phyloP scores from a whole-genome alignment of 2,888 invertebrate species.

The Drosophila anomelani region DNA sequence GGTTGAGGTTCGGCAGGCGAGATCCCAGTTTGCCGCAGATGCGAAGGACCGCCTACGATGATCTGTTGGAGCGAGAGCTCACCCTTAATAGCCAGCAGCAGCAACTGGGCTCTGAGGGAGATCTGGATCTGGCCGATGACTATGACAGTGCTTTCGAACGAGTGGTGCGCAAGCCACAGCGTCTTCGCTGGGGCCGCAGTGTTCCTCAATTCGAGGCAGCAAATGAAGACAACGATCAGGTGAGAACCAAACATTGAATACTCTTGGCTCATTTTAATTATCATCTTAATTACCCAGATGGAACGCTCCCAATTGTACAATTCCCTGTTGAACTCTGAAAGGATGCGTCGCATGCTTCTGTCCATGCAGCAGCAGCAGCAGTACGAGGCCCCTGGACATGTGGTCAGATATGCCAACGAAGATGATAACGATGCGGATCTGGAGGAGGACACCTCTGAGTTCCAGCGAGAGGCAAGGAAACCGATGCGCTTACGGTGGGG shows the following conservation, averaged over 20 bases:
- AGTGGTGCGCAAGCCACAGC: constrained; percentile 75
- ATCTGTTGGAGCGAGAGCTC: constrained; percentile 68
- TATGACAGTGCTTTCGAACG: constrained; percentile 65
- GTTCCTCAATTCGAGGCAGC: constrained; percentile 45
- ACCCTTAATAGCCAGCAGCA: constrained; percentile 61
- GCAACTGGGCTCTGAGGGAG: constrained; percentile 29
- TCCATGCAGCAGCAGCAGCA: constrained; percentile 72
- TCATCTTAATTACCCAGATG: neutral
- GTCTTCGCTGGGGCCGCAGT: constrained; percentile 80
- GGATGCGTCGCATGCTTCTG: constrained; percentile 73
- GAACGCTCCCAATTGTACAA: constrained; percentile 18
- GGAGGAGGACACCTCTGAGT: constrained; percentile 63
- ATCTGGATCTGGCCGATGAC: constrained; percentile 52
- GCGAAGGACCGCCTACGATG: constrained; percentile 73
- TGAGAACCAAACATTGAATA: neutral
- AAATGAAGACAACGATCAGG: constrained; percentile 53
- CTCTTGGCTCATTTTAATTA: too few species aligned
- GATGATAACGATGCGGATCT: constrained; percentile 44
- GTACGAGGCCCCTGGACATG: constrained; percentile 30
- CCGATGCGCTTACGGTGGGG: constrained; percentile 84
- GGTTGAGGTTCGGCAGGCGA: constrained; percentile 91
- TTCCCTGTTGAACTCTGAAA: constrained; percentile 65
- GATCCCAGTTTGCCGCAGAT: constrained; percentile 87
- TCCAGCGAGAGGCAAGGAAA: constrained; percentile 81
- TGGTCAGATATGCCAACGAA: constrained; percentile 14